phyloP scores from a whole-genome alignment of 1,140 invertebrate species.

The Neodiprion pinetum region DNA sequence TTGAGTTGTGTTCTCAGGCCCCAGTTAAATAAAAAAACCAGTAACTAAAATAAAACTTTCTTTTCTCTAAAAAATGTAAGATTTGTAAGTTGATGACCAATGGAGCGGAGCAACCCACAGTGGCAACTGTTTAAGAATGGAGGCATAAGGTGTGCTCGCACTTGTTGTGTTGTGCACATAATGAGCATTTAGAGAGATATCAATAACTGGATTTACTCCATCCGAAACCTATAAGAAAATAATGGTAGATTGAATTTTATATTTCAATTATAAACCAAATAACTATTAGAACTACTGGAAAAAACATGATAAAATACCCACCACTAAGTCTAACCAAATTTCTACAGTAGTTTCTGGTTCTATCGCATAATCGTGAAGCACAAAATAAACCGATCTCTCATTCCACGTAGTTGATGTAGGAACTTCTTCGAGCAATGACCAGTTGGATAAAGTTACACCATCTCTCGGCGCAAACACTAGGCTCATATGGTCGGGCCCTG shows the following conservation, averaged over 20 bases:
- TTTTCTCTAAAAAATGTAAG: conserved; percentile 41
- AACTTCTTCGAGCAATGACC: conserved; percentile 10
- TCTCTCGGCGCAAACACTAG: background rate
- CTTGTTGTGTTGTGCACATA: conserved; percentile 41
- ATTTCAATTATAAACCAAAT: background rate
- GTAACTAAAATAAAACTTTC: background rate
- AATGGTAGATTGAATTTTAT: background rate
- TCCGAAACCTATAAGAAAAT: conserved; percentile 13
- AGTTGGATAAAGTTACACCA: background rate
- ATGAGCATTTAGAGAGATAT: conserved; percentile 39
- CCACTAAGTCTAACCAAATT: conserved; percentile 41
- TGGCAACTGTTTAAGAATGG: conserved; percentile 46
- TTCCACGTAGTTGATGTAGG: background rate
- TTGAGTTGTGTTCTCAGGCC: no score
- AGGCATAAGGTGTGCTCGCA: conserved; percentile 38
- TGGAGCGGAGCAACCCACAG: conserved; percentile 46
- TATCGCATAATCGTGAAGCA: background rate
- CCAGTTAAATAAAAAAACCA: no score
- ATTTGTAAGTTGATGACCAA: conserved; percentile 40
- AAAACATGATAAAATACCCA: conserved; percentile 16
- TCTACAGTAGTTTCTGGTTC: conserved; percentile 25
- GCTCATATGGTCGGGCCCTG: conserved; percentile 30
- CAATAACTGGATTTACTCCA: conserved; percentile 30
- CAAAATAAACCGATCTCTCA: conserved; percentile 5
- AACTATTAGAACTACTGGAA: background rate